These are phyloP conservation scores for Helicorthomorpha holstii DNA, from an alignment of 1,140 invertebrate genomes.

Conservation along the genomic window DNA sequence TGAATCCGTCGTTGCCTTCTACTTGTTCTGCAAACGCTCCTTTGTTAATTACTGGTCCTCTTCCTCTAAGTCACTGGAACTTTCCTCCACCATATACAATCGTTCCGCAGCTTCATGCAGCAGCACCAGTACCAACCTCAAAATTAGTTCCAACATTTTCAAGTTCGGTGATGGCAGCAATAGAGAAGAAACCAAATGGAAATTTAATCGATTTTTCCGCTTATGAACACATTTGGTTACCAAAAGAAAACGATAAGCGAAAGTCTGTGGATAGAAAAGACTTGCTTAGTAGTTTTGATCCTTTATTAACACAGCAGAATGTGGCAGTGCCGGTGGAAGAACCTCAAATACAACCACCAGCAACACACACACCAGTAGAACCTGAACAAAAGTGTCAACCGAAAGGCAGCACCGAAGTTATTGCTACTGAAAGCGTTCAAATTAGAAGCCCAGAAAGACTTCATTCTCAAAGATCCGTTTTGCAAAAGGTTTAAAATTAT, in stretches of 20 bases:
- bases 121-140: background rate
- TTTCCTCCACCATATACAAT: background rate
- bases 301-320: slow-evolving; percentile 3
- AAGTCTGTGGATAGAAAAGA: slow-evolving; percentile 8
- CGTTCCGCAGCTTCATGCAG: background rate
- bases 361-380: background rate
- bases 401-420: background rate
- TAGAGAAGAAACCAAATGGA: slow-evolving; percentile 14
- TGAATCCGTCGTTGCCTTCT: background rate
- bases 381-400: background rate
- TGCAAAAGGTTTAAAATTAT: background rate
- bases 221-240: background rate
- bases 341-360: background rate
- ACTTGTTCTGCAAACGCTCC: too few species aligned
- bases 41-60: too few species aligned
- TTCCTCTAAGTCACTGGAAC: slow-evolving; percentile 2
- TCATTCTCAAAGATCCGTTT: background rate
- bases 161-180: slow-evolving; percentile 8
- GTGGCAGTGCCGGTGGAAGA: background rate
- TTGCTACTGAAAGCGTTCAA: background rate
- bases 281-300: slow-evolving; percentile 14
- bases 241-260: background rate
- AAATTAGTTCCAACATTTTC: background rate
- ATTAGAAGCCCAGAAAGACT: background rate
- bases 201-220: slow-evolving; percentile 14